A percentile compares a stretch with the other conserved stretches of the same genome.
These are phyloP conservation scores for Clivina fossor DNA, from an alignment of 2,888 invertebrate genomes.

Conservation along the genomic window DNA sequence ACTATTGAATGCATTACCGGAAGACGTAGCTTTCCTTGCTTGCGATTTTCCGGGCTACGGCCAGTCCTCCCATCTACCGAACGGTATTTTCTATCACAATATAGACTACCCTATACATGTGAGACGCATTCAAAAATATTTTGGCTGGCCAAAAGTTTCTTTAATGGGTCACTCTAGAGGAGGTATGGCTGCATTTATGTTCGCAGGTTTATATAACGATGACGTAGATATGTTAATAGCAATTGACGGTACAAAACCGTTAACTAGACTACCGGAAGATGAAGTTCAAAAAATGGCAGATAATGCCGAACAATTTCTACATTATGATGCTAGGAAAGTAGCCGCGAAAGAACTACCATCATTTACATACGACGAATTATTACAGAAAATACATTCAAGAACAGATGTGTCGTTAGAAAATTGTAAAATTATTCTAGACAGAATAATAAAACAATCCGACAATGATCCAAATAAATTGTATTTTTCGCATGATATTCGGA, in stretches of 20 bases:
- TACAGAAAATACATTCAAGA: constrained; percentile 59
- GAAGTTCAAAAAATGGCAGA: constrained; percentile 51
- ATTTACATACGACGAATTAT: constrained; percentile 65
- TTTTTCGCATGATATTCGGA: constrained; percentile 66
- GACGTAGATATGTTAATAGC: constrained; percentile 61
- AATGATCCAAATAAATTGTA: constrained; percentile 62
- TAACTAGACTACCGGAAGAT: constrained; percentile 50
- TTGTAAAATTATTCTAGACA: constrained; percentile 57
- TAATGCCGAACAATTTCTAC: constrained; percentile 55
- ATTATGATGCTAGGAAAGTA: constrained; percentile 49
- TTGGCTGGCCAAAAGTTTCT: constrained; percentile 69
- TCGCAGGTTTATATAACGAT: constrained; percentile 63
- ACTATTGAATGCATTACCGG: constrained; percentile 63
- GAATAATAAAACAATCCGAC: constrained; percentile 60
- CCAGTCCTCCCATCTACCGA: constrained; percentile 66
- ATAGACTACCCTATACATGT: constrained; percentile 55
- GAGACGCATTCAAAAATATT: constrained; percentile 61
- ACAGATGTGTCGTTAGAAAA: constrained; percentile 58
- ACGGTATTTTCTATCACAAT: constrained; percentile 58
- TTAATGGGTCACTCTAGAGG: constrained; percentile 72
- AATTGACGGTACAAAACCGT: constrained; percentile 57
- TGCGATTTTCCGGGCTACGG: constrained; percentile 75
- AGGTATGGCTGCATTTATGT: constrained; percentile 62
- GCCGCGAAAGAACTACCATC: constrained; percentile 59
- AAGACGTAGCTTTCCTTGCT: constrained; percentile 58